Percentiles rank a stretch among this genome's conserved stretches.
Evolutionary conservation across 2,113 vertebrate species (phyloP).

Genomic region (Perca fluviatilis): DNA sequence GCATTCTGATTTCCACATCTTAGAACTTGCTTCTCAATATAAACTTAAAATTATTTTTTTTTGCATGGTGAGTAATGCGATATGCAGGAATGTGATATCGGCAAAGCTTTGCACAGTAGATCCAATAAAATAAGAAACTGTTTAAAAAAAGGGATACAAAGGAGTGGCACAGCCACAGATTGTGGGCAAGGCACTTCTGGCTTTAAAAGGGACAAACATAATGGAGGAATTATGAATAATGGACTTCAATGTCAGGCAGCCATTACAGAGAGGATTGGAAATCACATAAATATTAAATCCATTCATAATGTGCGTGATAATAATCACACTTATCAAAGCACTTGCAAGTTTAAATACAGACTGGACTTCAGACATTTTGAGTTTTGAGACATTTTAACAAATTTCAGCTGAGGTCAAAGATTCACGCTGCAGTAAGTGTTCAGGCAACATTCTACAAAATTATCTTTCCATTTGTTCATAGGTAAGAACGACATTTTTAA

Average conservation of each 20-base stretch:
- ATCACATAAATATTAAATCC: slow-evolving; percentile 26
- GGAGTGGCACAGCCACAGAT: slow-evolving; percentile 22
- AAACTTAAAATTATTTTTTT: no score
- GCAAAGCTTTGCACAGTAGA: slow-evolving; percentile 2
- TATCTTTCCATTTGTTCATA: not conserved
- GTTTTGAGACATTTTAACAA: not conserved
- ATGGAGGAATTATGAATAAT: slow-evolving; percentile 49
- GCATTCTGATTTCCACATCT: not conserved
- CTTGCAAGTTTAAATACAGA: not conserved
- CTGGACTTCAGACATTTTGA: not conserved
- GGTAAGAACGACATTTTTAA: not conserved
- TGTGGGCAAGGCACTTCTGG: slow-evolving; percentile 32
- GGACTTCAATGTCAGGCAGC: slow-evolving; percentile 7
- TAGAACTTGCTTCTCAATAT: not conserved
- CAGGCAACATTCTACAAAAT: not conserved
- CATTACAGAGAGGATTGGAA: slow-evolving; percentile 20
- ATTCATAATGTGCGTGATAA: slow-evolving; percentile 16
- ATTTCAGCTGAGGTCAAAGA: not conserved
- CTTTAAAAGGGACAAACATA: slow-evolving; percentile 49
- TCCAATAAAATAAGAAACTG: slow-evolving; percentile 28
- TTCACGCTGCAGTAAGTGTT: not conserved
- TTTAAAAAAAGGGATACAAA: slow-evolving; percentile 20
- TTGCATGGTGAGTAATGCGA: not conserved
- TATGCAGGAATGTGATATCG: not conserved
- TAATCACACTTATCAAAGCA: slow-evolving; percentile 19